Conservation (phyloP, 2,113 vertebrate genomes). For the Percopsis transmontana region DNA sequence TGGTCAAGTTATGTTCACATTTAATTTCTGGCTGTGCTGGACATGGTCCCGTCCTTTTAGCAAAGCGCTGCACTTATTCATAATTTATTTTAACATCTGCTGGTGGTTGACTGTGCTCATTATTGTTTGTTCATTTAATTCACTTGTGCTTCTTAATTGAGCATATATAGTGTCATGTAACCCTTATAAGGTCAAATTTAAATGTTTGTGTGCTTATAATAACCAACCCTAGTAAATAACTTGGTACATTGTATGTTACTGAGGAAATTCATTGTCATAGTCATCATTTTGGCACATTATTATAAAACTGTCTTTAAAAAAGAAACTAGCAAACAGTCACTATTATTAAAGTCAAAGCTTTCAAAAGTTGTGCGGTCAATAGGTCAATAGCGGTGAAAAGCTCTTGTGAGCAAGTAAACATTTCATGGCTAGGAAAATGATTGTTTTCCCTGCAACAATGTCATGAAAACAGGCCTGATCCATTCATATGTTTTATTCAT, state of each 20-base stretch:
- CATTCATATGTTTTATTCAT: too few species aligned
- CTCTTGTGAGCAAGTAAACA: slow-evolving; percentile 48
- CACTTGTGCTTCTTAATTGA: slow-evolving; percentile 33
- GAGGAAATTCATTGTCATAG: slow-evolving; percentile 1
- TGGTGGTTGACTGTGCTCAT: slow-evolving; percentile 23
- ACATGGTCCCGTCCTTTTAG: slow-evolving; percentile 36
- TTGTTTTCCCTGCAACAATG: slow-evolving; percentile 30
- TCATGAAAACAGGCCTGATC: slow-evolving; percentile 53
- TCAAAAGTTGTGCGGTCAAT: slow-evolving; percentile 18
- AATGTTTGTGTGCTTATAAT: slow-evolving; percentile 18
- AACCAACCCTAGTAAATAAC: neutral
- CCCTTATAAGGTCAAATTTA: slow-evolving; percentile 30
- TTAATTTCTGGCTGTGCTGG: slow-evolving; percentile 28
- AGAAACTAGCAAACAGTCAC: slow-evolving; percentile 20
- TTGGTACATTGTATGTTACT: slow-evolving; percentile 2
- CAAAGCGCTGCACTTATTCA: neutral
- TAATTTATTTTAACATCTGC: neutral
- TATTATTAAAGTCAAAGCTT: slow-evolving; percentile 24
- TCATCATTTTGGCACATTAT: slow-evolving; percentile 9
- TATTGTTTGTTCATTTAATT: slow-evolving; percentile 4
- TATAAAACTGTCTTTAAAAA: slow-evolving; percentile 11
- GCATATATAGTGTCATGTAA: slow-evolving; percentile 23
- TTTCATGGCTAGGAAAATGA: slow-evolving; percentile 16
- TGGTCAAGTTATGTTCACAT: slow-evolving; percentile 4
- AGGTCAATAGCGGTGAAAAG: slow-evolving; percentile 17